Evolutionary conservation across 2,888 invertebrate species (phyloP), one percentile per base, ranked within the genome.

Genomic region (Leptinotarsa juncta): DNA sequence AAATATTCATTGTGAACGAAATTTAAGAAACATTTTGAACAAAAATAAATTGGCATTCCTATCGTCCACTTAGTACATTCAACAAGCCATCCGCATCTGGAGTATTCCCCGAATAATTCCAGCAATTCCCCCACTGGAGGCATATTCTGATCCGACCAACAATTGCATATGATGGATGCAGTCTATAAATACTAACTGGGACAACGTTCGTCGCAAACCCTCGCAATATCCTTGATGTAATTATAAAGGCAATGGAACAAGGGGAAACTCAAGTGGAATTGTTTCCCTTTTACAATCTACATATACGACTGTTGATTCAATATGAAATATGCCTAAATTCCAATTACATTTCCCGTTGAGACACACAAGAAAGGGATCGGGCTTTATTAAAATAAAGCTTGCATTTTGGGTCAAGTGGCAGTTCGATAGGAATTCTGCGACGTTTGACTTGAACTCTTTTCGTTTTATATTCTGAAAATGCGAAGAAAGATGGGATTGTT

Each of bases 231-330:
- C 81, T 82, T 83, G 84, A 85, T 85, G 85, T 85, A 85, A 86
- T 85, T 86, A 84, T 83, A 85, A 85, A 84, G 82, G 85, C 82
- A 84, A 83, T 82, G 82, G 84, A 83, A 85, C 83, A 83, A 85
- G 85, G 85, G 86, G 85, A 81, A 81, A 76, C 76, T 82, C 79
- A 81, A 84, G 83, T 83, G 82, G 77, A 75, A 75, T 76, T 72
- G 78, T 73, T 78, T 79, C 79, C 80, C 80, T 80, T 81, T 79
- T 78, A 67, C 77, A 80, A 83, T 82, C 80, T 80, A 77, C 78
- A 79, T 42, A 42, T 80, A 70, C 78, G 78, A 79, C 79, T 81
- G 79, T 80, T 80, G 81, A 82, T 81, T 80, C 80, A 79, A 78
- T 78, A 72, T 71, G 76, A 72, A 77, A 78, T 74, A 74, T 77